Percentiles rank a stretch among this genome's conserved stretches.
phyloP scores from a whole-genome alignment of 1,140 invertebrate genomes.

The Drosophila virilis region DNA sequence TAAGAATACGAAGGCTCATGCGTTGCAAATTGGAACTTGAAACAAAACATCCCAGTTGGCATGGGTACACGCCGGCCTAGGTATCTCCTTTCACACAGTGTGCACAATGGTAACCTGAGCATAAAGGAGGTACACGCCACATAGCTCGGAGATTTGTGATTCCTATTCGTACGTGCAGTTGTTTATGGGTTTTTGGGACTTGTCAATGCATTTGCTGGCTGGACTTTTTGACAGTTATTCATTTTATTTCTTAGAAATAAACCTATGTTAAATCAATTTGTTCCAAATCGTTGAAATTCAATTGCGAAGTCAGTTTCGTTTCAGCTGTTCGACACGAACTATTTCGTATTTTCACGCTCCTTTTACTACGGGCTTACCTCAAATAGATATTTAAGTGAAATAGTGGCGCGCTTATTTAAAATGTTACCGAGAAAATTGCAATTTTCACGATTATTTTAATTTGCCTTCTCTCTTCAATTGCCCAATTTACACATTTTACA shows the following conservation, averaged over 20 bases:
- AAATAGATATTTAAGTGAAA: constrained; percentile 32
- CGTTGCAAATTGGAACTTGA: constrained; percentile 73
- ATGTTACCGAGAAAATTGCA: constrained; percentile 66
- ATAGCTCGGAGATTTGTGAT: constrained; percentile 15
- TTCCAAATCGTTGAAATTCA: constrained; percentile 76
- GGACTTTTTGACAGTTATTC: constrained; percentile 67
- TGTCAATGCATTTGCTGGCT: constrained; percentile 52
- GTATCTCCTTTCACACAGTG: constrained; percentile 40
- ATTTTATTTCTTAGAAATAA: constrained; percentile 78
- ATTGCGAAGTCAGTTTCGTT: constrained; percentile 61
- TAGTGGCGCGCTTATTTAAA: constrained; percentile 52
- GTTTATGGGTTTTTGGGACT: constrained; percentile 27
- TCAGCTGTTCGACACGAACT: constrained; percentile 66
- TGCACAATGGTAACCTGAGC: constrained; percentile 35
- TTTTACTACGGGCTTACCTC: constrained; percentile 38
- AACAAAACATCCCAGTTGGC: constrained; percentile 44
- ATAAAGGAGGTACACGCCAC: constrained; percentile 36
- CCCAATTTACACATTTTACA: constrained; percentile 55
- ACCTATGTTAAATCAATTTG: constrained; percentile 68
- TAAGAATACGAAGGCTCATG: constrained; percentile 60
- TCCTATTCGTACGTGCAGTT: constrained; percentile 11
- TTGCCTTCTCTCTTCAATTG: constrained; percentile 54
- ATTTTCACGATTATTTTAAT: constrained; percentile 73
- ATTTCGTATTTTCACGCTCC: constrained; percentile 69
- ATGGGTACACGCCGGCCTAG: constrained; percentile 16